Evolutionary conservation across 2,797 vertebrate species (phyloP), one percentile per base, ranked within the genome.

Genomic region (Tapirus indicus): DNA sequence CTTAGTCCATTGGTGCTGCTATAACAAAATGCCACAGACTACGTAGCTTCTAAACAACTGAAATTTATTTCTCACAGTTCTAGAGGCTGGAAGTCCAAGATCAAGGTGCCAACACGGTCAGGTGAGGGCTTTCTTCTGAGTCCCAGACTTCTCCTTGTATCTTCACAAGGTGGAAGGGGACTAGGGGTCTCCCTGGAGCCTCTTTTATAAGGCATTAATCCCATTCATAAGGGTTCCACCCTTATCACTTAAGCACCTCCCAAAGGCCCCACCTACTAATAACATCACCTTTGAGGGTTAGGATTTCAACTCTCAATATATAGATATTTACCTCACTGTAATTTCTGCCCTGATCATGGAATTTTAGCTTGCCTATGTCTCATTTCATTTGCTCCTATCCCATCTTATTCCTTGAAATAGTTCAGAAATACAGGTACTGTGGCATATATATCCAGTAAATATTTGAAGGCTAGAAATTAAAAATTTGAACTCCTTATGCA

Each of bases 391-490:
- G 21, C 7, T 56, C 10, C 11, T 64, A 18, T 44, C 12, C 83
- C 52, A 20, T 41, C 27, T 64, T 79, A 78, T 84, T 89, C 17
- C 41, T 85, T 52, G 25, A 56, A 93, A 56, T 7, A 72, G 38
- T 62, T 80, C 16, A 80, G 47, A 96, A 90, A 44, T 90, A 21
- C 9, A 86, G 23, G 20, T 49, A 5, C 71, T 52, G 41, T 71
- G 9, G 35, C 9, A 66, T 71, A 72, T 44, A 41, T 68, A 56
- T 88, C 54, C 52, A 68, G 41, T 49, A 47, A 54, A 85, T n/a
- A 86, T 71, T 32, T 79, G 17, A 85, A 93, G 29, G 68, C 47
- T 49, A 93, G 58, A 71, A 84, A 60, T 88, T 52, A 47, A 93
- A 85, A 35, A 41, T 23, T 62, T 77, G 27, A n/a, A 78, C 11